Conservation (phyloP, 2,797 vertebrate species). For the Myripristis jacobus region DNA sequence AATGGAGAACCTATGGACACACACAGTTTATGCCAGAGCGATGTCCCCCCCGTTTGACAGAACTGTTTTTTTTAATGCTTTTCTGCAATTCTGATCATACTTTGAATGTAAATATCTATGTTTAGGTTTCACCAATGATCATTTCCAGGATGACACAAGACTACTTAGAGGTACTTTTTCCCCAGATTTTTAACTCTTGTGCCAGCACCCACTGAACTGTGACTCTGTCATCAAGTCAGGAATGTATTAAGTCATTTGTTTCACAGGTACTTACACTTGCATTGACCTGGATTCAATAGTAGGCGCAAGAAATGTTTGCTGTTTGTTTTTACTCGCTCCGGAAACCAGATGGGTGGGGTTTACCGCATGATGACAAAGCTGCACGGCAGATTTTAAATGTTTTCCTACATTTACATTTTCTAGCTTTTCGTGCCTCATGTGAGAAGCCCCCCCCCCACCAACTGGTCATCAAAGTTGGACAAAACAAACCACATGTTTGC, state of each 20-base stretch:
- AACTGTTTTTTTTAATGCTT: slow-evolving; percentile 65
- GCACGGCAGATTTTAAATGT: too few relatives aligned
- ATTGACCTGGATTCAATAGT: background rate
- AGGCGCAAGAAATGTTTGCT: slow-evolving; percentile 4
- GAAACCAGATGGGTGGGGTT: background rate
- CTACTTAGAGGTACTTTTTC: slow-evolving; percentile 86
- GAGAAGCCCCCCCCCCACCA: background rate
- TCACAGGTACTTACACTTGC: background rate
- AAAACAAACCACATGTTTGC: background rate
- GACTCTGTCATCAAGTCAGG: slow-evolving; percentile 4
- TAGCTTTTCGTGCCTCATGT: background rate
- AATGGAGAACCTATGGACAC: slow-evolving; percentile 40
- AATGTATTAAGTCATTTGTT: background rate
- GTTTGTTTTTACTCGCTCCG: background rate
- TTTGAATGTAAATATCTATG: slow-evolving; percentile 86
- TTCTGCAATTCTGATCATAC: slow-evolving; percentile 65
- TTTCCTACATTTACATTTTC: too few relatives aligned
- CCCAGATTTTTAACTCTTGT: slow-evolving; percentile 63
- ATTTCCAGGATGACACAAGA: slow-evolving; percentile 89
- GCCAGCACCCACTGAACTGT: slow-evolving; percentile 49
- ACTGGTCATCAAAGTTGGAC: background rate
- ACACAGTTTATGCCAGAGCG: slow-evolving; percentile 74
- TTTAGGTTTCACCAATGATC: slow-evolving; percentile 89
- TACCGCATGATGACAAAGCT: background rate
- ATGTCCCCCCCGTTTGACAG: slow-evolving; percentile 58